phyloP scores from a whole-genome alignment of 2,113 vertebrate species.

The Scortum barcoo region DNA sequence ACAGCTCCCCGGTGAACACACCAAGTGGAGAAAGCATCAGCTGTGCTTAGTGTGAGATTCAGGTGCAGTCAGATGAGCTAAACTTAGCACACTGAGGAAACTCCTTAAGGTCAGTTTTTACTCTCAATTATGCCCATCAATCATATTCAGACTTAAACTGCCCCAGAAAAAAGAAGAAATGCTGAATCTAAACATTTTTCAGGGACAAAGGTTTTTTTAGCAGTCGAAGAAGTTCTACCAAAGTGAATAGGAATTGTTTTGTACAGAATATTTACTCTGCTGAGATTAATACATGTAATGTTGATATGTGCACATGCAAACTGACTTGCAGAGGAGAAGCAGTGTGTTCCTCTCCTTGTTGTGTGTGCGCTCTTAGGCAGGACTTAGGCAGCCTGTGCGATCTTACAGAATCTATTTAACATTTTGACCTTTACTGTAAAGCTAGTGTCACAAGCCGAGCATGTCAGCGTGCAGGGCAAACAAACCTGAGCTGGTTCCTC shows the following conservation, averaged over 20 bases:
- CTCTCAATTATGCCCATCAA: conserved; percentile 4
- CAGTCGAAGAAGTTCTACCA: conserved; percentile 23
- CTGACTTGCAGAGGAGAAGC: background rate
- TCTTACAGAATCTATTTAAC: conserved; percentile 32
- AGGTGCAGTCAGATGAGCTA: conserved; percentile 10
- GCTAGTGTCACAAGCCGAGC: conserved; percentile 33
- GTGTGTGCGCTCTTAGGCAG: conserved; percentile 1
- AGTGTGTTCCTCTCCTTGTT: conserved; percentile 12
- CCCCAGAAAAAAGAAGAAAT: conserved; percentile 19
- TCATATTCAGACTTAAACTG: conserved; percentile 19
- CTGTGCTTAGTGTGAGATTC: conserved; percentile 3
- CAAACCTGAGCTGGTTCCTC: conserved; percentile 41
- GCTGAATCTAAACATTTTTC: conserved; percentile 28
- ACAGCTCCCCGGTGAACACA: conserved; percentile 25
- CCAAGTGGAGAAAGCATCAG: conserved; percentile 7
- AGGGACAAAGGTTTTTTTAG: conserved; percentile 37
- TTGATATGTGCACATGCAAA: conserved; percentile 11
- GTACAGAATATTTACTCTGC: conserved; percentile 43
- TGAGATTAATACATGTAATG: conserved; percentile 23
- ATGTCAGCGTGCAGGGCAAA: conserved; percentile 39
- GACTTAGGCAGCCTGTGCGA: conserved; percentile 15
- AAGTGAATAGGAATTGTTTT: conserved; percentile 48
- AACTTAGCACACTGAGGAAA: conserved; percentile 7
- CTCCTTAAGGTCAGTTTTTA: conserved; percentile 11
- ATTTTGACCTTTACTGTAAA: conserved; percentile 34